phyloP scores from a whole-genome alignment of 2,888 invertebrate species.

The Hipparchia semele region DNA sequence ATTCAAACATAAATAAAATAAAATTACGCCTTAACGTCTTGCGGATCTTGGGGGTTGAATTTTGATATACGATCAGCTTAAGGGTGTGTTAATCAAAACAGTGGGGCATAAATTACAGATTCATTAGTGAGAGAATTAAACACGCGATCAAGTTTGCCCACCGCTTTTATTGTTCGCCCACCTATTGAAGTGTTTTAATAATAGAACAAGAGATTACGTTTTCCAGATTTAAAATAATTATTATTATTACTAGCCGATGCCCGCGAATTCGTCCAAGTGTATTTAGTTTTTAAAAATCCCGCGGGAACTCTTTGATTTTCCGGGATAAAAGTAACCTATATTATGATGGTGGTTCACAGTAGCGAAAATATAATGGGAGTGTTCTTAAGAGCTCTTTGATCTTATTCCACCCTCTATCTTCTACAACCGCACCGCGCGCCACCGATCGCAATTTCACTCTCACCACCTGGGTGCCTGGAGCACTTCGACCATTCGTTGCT shows the following conservation, averaged over 20 bases:
- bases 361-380: too few relatives aligned
- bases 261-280: neutral
- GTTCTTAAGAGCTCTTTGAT: too few relatives aligned
- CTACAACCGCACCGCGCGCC: too few relatives aligned
- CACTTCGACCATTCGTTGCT: too few relatives aligned
- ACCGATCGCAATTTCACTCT: too few relatives aligned
- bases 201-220: neutral
- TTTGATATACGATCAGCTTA: neutral
- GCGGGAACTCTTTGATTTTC: neutral
- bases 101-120: conserved; percentile 26
- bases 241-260: neutral
- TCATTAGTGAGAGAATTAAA: conserved; percentile 6
- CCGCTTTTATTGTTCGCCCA: neutral
- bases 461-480: too few relatives aligned
- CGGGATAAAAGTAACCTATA: neutral
- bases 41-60: neutral
- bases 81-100: conserved; percentile 37
- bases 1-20: too few relatives aligned
- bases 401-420: too few relatives aligned
- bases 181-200: neutral
- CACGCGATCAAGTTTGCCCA: conserved; percentile 9
- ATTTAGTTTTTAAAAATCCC: too few relatives aligned
- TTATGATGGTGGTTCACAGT: too few relatives aligned
- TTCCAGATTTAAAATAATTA: neutral
- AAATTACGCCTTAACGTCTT: neutral